Base-by-base conservation (phyloP, 2,888 invertebrate genomes). In the Leptinotarsa rubiginosa region DNA sequence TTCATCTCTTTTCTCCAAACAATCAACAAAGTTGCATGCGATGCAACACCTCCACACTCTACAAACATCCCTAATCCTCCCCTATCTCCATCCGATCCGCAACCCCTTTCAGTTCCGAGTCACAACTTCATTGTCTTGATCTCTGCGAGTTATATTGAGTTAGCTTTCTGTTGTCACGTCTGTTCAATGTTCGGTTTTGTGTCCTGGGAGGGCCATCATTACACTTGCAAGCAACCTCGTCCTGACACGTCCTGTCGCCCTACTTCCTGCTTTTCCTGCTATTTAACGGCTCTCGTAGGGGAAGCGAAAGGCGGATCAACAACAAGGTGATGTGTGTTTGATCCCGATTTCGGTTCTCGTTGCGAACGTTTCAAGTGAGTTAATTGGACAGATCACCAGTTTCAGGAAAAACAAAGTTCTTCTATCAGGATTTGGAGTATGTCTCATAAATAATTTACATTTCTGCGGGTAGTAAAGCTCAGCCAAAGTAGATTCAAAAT, bases 161-260 rank as follows among this genome's bases (percentile, higher is more conserved):
- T 74, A 74, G 75, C 73, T 65, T 65, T 72, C 56, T 54, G 71
- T 74, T 74, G 73, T 75, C 78, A 78, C 76, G 76, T 78, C 71
- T 74, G 47, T 56, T 75, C 70, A 66, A 68, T 59, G 73, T 75
- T 76, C 71, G 72, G 74, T 75, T 75, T 70, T 47, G 74, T 76
- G 75, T 78, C 78, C 78, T 76, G 68, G 70, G 76, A 75, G 78
- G 72, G 73, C 68, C 73, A 75, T 78, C 74, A 73, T 78, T 78
- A 78, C 69, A 73, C 71, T 72, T 70, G 75, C 76, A 74, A 70
- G 69, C 73, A 67, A 73, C 75, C 73, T 65, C 69, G 71, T 73
- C 77, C 71, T 73, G 77, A 73, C 77, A 75, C 73, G 77, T 75
- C 74, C 71, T 75, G 75, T 70, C 75, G 68, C 52, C 70, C 75